A percentile compares a stretch with the other conserved stretches of the same genome.
Evolutionary conservation across 2,113 vertebrate genomes (phyloP).

Genomic region (Caloenas nicobarica): DNA sequence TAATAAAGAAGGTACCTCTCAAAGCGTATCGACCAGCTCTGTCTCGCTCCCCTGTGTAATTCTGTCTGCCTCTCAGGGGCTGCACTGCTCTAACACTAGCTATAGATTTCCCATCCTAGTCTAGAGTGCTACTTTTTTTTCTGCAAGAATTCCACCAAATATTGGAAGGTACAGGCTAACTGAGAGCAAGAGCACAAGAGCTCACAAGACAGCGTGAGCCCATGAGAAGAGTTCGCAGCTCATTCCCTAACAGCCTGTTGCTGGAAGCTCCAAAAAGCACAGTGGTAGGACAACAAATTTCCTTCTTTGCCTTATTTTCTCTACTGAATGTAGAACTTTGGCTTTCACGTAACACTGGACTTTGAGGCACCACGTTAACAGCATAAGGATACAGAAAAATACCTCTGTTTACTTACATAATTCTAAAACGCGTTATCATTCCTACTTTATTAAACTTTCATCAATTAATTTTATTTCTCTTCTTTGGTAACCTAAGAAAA

Average conservation of each 20-base stretch:
- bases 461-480: neutral
- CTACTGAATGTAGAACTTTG: neutral
- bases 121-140: neutral
- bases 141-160: neutral
- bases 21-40: neutral
- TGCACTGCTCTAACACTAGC: neutral
- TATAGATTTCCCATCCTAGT: neutral
- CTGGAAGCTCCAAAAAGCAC: neutral
- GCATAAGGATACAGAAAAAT: neutral
- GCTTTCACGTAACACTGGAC: neutral
- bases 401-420: neutral
- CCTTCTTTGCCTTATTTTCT: neutral
- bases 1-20: neutral
- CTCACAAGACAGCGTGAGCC: accelerated
- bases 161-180: neutral
- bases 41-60: neutral
- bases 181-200: neutral
- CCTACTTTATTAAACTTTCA: neutral
- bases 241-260: neutral
- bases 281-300: neutral
- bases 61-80: neutral
- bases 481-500: neutral
- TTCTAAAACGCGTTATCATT: neutral
- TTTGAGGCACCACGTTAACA: neutral
- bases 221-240: neutral